Conservation (phyloP, 2,888 invertebrate genomes). For the Xestia ashworthii region DNA sequence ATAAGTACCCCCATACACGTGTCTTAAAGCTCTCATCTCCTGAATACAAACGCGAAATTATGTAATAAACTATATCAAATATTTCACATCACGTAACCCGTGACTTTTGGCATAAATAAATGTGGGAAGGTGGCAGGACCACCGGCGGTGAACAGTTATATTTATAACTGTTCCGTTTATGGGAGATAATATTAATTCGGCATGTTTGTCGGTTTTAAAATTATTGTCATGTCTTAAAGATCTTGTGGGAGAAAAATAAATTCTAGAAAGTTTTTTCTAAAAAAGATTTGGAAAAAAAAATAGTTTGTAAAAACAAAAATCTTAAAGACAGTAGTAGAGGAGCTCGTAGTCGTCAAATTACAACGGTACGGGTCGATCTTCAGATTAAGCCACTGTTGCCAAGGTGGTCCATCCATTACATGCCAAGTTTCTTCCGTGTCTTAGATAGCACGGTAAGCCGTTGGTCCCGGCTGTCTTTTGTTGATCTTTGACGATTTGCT, state of each 20-base stretch:
- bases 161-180: conserved; percentile 32
- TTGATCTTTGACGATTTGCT: not conserved
- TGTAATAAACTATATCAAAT: conserved; percentile 35
- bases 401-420: not conserved
- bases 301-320: too few species aligned
- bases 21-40: not conserved
- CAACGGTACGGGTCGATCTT: not conserved
- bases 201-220: conserved; percentile 8
- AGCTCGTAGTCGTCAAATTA: not conserved
- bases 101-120: conserved; percentile 50
- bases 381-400: not conserved
- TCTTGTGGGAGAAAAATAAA: not conserved
- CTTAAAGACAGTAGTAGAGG: not conserved
- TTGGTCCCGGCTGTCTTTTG: not conserved
- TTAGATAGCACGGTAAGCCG: not conserved
- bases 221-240: not conserved
- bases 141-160: conserved; percentile 41
- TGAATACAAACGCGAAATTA: conserved; percentile 52
- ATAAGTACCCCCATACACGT: conserved; percentile 15
- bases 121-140: conserved; percentile 30
- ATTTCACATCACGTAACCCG: conserved; percentile 58
- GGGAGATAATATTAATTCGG: conserved; percentile 20
- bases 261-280: too few species aligned
- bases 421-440: not conserved
- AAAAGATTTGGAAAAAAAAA: too few species aligned